Evolutionary conservation across 2,888 invertebrate genomes (phyloP), one percentile per base, ranked within the genome.

Genomic region (Hyposoter didymator): DNA sequence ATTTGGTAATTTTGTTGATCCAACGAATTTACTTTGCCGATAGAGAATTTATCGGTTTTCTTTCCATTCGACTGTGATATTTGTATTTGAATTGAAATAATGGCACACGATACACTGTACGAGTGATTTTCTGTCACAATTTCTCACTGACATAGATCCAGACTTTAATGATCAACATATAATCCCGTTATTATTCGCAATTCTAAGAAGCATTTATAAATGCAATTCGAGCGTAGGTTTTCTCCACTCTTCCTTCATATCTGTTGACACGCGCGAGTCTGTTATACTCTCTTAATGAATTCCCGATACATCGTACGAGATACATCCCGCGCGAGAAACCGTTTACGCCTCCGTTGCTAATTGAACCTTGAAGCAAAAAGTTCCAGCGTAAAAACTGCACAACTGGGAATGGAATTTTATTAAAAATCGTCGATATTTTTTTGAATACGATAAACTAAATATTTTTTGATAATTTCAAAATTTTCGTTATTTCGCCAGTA

Each of bases 291-390:
- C 47, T 64, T 28, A 47, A 79, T 72, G 72, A 66, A 69, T 49
- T 43, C 52, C 49, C 47, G 47, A 74, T 35, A 55, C 62, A 49
- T 49, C n/a, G 47, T 35, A 17, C 19, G 70, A 62, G 69, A 52
- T 73, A 28, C 62, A 83, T 43, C 49, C 14, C 47, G n/a, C 28
- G 22, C 81, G 62, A 78, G 82, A 72, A 75, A 79, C 75, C 72
- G 75, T 81, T 81, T 69, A 86, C 87, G 86, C 86, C 86, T 82
- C 73, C 85, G 76, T 87, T 82, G 70, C 39, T 75, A 67, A 87
- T 85, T 28, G 67, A 83, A 80, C 85, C 87, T 86, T 84, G 85
- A 86, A 84, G 82, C 62, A 78, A 78, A 78, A 75, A 87, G 64
- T 73, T 8, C 14, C 35, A 47, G 8, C 52, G 10, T 35, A 82